These are phyloP conservation scores for Tiliqua scincoides DNA, from an alignment of 2,113 vertebrate species.

Conservation along the genomic window DNA sequence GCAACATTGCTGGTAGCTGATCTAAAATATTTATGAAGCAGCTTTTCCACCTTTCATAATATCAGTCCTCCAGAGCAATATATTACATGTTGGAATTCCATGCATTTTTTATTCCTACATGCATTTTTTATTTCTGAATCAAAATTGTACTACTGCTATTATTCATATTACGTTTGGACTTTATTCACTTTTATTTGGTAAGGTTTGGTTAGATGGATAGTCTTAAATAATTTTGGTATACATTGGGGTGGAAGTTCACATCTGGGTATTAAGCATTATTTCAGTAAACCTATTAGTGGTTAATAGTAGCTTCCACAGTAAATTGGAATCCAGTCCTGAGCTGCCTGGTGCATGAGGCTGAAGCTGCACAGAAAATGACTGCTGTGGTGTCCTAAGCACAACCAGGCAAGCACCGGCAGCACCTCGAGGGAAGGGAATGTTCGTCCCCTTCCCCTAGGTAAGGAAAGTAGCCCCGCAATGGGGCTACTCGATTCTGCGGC, in stretches of 20 bases:
- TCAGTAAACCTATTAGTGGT: neutral
- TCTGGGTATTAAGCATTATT: neutral
- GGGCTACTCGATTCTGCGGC: too few species aligned
- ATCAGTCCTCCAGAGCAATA: neutral
- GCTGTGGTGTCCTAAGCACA: too few species aligned
- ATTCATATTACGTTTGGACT: conserved; percentile 19
- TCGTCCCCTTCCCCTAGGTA: too few species aligned
- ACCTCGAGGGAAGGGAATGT: too few species aligned
- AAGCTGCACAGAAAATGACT: too few species aligned
- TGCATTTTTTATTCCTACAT: neutral
- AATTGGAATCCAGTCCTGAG: too few species aligned
- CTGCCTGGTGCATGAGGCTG: too few species aligned
- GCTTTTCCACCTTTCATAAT: conserved; percentile 43
- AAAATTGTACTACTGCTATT: neutral
- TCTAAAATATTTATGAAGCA: conserved; percentile 39
- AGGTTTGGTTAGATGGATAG: neutral
- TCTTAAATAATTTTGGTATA: neutral
- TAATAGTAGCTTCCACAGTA: neutral
- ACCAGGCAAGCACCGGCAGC: too few species aligned
- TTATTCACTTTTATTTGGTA: neutral
- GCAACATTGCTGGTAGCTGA: neutral
- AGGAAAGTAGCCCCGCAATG: too few species aligned
- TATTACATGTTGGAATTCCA: conserved; percentile 19
- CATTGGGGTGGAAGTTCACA: neutral
- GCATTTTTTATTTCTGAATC: conserved; percentile 48